Base-by-base conservation (phyloP, 2,888 invertebrate genomes). In the Steinernema scapterisci region DNA sequence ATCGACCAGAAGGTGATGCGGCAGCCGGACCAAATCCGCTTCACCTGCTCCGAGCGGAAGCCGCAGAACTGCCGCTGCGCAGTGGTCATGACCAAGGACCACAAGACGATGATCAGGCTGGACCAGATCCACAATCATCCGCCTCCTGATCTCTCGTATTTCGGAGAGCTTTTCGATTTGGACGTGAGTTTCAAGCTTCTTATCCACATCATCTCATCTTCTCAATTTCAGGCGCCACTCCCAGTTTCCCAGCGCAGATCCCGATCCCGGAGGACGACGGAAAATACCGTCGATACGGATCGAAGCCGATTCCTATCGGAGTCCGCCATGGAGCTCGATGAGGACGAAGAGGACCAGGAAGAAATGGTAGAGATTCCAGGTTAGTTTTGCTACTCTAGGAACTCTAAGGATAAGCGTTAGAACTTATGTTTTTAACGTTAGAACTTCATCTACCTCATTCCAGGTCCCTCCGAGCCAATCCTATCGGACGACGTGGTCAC, bases 1-100 rank as follows among this genome's bases (percentile, higher is more conserved):
- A 63, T 63, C 31, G 63, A 63, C 19, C 63, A 63, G 63, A 63
- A 63, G 19, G 63, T 63, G 16, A 63, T 63, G 63, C 63, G 63
- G 3, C 23, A 63, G 16, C 63, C 63, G 5, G 63, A 63, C 19
- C 63, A 63, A 11, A 63, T 63, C 11, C 63, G 63, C 23, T 63
- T 63, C 38, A 63, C 63, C 16, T 63, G 63, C 63, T 11, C 16
- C 63, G 63, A 63, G 16, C 63, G 63, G 31, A 63, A 63, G 19
- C 63, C 63, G 27, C 6, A 5, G 27, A 63, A 63, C 19, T 63
- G 63, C 38, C 63, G 63, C 27, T 63, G 63, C 31, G 63, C 63
- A 7, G 63, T 63, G 25, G 27, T 63, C 1, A 63, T 63, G 63
- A 31, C 63, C 2, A 63, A 63, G 63, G 38, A 63, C 38, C 63